Conservation (phyloP, 2,888 invertebrate species). For the Hirudinaria manillensis region DNA sequence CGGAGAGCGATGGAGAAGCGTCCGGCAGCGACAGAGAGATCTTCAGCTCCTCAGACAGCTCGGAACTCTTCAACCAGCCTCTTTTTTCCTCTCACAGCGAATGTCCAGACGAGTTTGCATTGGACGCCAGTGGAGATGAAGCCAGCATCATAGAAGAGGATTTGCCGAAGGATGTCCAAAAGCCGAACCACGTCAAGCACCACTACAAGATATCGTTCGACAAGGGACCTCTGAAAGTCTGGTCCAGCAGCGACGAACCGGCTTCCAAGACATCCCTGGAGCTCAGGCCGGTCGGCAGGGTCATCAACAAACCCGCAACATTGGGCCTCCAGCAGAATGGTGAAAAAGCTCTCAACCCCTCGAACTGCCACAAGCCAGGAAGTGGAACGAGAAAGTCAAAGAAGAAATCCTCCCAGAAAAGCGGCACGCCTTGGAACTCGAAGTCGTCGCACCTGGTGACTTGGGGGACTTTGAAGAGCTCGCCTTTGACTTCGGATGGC, state of each 20-base stretch:
- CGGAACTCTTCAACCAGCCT: constrained; percentile 36
- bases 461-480: constrained; percentile 35
- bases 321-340: too few relatives aligned
- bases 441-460: constrained; percentile 34
- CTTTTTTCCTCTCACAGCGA: constrained; percentile 37
- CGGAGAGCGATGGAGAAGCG: constrained; percentile 30
- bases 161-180: background rate
- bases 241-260: constrained; percentile 33
- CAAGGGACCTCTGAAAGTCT: constrained; percentile 34
- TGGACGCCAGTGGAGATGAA: background rate
- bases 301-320: background rate
- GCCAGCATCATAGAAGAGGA: constrained; percentile 21
- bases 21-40: constrained; percentile 33
- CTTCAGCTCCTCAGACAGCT: constrained; percentile 37
- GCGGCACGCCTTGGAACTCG: constrained; percentile 5
- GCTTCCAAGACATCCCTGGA: constrained; percentile 16
- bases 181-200: constrained; percentile 32
- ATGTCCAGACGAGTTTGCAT: constrained; percentile 19
- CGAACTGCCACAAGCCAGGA: background rate
- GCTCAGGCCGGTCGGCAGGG: background rate
- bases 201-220: constrained; percentile 41
- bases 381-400: background rate
- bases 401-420: background rate
- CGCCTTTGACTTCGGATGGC: constrained; percentile 35
- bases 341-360: too few relatives aligned